A percentile compares a stretch with the other conserved stretches of the same genome.
Conservation (phyloP, 2,888 invertebrate species). For the Parnassius orleans region DNA sequence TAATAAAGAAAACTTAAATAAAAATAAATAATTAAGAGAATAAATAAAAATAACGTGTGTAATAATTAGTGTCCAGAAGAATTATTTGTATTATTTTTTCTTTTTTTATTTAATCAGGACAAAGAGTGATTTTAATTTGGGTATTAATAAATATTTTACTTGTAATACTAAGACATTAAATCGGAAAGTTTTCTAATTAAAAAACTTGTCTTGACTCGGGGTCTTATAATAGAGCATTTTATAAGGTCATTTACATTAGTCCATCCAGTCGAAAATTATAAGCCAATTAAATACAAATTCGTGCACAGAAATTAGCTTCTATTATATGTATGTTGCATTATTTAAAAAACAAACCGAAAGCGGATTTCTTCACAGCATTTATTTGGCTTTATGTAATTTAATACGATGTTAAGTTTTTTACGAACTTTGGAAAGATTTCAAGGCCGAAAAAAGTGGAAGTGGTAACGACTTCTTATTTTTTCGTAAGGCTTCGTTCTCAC, state of each 20-base stretch:
- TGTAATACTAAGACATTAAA: too few species aligned
- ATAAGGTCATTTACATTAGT: not conserved
- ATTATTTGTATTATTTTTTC: too few species aligned
- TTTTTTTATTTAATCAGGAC: too few species aligned
- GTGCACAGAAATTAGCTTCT: conserved; percentile 12
- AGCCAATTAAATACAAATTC: conserved; percentile 1
- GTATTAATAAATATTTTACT: too few species aligned
- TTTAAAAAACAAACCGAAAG: conserved; percentile 19
- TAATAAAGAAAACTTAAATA: too few species aligned
- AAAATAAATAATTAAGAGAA: too few species aligned
- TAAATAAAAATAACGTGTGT: too few species aligned
- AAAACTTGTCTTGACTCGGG: too few species aligned
- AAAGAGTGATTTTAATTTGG: too few species aligned
- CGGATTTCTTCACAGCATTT: conserved; percentile 46
- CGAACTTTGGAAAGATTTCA: conserved; percentile 46
- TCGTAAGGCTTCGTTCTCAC: conserved; percentile 50
- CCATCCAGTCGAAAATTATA: not conserved
- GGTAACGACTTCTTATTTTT: conserved; percentile 48
- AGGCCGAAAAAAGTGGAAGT: conserved; percentile 51
- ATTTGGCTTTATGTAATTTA: conserved; percentile 55
- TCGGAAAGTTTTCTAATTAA: too few species aligned
- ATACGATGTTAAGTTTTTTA: conserved; percentile 41
- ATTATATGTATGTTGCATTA: conserved; percentile 1
- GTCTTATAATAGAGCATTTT: not conserved
- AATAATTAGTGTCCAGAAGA: too few species aligned